Evolutionary conservation across 2,888 invertebrate species (phyloP).

Genomic region (Mactromeris polynyma): DNA sequence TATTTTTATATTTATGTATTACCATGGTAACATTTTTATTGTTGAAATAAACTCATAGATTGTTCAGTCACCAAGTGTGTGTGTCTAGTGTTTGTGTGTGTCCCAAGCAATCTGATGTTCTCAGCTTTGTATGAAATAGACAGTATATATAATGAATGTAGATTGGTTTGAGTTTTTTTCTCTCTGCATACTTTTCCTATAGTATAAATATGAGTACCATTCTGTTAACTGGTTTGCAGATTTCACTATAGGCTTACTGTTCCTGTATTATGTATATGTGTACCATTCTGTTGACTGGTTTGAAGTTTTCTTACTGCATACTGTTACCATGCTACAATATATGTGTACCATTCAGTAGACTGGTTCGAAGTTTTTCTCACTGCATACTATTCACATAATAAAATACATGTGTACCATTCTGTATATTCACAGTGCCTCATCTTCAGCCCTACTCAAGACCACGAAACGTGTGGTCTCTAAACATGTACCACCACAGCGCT

Average conservation of each 20-base stretch:
- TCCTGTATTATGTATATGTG: not conserved
- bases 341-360: not conserved
- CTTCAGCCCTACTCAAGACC: constrained; percentile 58
- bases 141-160: not conserved
- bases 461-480: constrained; percentile 57
- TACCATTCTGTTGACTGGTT: not conserved
- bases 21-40: too few species aligned
- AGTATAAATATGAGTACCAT: not conserved
- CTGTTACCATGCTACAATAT: too few species aligned
- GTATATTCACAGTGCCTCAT: constrained; percentile 60
- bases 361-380: not conserved
- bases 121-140: not conserved
- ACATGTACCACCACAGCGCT: constrained; percentile 51
- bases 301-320: too few species aligned
- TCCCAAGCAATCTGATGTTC: not conserved
- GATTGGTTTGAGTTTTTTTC: not conserved
- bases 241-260: not conserved
- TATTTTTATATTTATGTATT: too few species aligned
- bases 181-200: not conserved
- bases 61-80: not conserved
- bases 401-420: constrained; percentile 1
- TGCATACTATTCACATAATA: not conserved
- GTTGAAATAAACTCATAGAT: too few species aligned
- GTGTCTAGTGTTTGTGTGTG: not conserved
- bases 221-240: not conserved